Evolutionary conservation across 1,140 invertebrate genomes (phyloP), one percentile per base, ranked within the genome.

Genomic region (Drosophila melanica): DNA sequence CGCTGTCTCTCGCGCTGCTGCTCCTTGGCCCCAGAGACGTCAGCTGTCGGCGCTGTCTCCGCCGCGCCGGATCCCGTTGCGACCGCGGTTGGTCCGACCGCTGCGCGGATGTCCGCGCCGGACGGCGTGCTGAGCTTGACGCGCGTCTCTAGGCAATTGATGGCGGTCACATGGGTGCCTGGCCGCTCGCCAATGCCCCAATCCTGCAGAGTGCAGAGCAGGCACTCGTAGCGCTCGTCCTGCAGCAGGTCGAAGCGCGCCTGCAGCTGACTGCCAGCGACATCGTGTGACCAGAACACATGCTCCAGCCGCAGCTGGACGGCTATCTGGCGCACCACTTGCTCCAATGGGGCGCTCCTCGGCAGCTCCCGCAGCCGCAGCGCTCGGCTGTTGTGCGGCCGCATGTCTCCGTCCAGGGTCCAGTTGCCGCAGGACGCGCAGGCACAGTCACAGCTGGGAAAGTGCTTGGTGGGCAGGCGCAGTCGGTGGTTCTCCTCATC

Each of bases 161-260:
- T 55, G 39, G 92, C 87, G 1, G 87, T 90, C 10, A 93, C 85
- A 35, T 81, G 81, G 2, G 91, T 92, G 59, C 92, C 87, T 3
- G 78, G 73, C 6, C 80, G 73, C 20, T 84, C 77, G 30, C 92
- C 92, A 30, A 93, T 90, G 5, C 90, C 90, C 67, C 91, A 81
- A 16, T 92, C 90, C 45, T 89, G 86, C 0, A 93, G 62, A 0
- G 90, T 80, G 39, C 75, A 75, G 1, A 93, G 72, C 39, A 92
- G 70, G 0, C 81, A 63, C 67, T 93, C 92, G 62, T 92, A 92
- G n/a, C 78, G 77, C 18, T 85, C 71, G 12, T 91, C 90, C 60
- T 84, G 85, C 64, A 79, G 76, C 23, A 93, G 64, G 2, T 92
- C 78, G 58, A 93, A 92, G 16, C 79, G 79, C 0, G 63, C 79